These are phyloP conservation scores for Sphaerodactylus townsendi DNA, from an alignment of 2,113 vertebrate genomes.

Conservation along the genomic window DNA sequence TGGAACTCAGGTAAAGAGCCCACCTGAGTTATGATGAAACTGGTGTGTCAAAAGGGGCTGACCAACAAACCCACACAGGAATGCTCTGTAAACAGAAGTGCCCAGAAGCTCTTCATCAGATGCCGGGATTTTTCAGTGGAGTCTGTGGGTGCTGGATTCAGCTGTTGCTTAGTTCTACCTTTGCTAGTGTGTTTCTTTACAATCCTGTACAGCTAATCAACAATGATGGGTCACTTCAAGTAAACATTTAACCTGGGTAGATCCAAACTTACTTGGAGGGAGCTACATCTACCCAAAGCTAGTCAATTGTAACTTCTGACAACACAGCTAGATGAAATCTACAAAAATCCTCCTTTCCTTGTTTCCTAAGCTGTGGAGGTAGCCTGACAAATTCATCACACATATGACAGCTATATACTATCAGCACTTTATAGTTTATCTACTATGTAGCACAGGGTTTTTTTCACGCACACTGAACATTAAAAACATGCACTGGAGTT, in stretches of 20 bases:
- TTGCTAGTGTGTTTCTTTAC: conserved; percentile 36
- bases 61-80: background rate
- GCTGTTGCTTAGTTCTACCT: conserved; percentile 28
- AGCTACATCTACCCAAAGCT: background rate
- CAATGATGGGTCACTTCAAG: background rate
- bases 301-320: background rate
- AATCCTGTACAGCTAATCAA: conserved; percentile 11
- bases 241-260: conserved; percentile 2
- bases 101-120: conserved; percentile 29
- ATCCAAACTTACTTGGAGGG: background rate
- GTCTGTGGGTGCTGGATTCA: conserved; percentile 40
- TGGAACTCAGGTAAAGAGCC: conserved; percentile 18
- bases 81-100: conserved; percentile 11
- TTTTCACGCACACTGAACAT: conserved; percentile 22
- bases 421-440: background rate
- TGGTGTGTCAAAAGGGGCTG: background rate
- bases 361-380: background rate
- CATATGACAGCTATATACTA: background rate
- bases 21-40: background rate
- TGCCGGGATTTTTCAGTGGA: conserved; percentile 3
- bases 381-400: background rate
- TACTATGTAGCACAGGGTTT: background rate
- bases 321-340: background rate
- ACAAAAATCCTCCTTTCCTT: background rate
- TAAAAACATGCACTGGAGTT: conserved; percentile 50